Percentiles rank a stretch among this genome's conserved stretches.
Evolutionary conservation across 2,113 vertebrate genomes (phyloP).

Genomic region (Gadus macrocephalus): DNA sequence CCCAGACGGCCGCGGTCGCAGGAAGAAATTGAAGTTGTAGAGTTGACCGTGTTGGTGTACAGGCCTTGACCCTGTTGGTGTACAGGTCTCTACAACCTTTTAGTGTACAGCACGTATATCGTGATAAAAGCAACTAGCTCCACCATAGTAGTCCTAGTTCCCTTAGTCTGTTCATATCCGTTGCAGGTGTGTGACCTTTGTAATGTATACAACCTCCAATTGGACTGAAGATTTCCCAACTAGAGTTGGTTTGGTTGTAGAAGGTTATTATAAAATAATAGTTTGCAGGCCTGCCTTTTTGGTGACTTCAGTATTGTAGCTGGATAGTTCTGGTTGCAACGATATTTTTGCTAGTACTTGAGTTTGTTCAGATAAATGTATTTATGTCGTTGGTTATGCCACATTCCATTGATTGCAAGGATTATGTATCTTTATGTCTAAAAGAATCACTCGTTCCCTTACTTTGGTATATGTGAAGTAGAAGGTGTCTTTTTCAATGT

Average conservation of each 20-base stretch:
- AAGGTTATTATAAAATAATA: slow-evolving; percentile 68
- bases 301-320: slow-evolving; percentile 78
- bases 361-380: slow-evolving; percentile 82
- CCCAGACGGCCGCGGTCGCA: slow-evolving; percentile 88
- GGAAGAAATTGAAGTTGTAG: slow-evolving; percentile 98
- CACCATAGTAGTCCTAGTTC: slow-evolving; percentile 64
- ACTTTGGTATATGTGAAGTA: slow-evolving; percentile 61
- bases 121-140: slow-evolving; percentile 36
- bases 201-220: slow-evolving; percentile 51
- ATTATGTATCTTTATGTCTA: slow-evolving; percentile 41
- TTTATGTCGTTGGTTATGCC: slow-evolving; percentile 77
- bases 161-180: slow-evolving; percentile 45
- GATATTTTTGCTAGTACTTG: slow-evolving; percentile 76
- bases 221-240: slow-evolving; percentile 72
- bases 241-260: slow-evolving; percentile 73
- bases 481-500: slow-evolving; percentile 62
- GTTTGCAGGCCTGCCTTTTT: slow-evolving; percentile 78
- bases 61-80: background rate
- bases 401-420: slow-evolving; percentile 72
- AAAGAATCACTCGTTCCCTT: slow-evolving; percentile 44
- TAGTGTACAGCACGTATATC: background rate
- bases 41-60: slow-evolving; percentile 17
- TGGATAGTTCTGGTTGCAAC: slow-evolving; percentile 86
- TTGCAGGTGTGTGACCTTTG: slow-evolving; percentile 77
- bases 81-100: background rate